Evolutionary conservation across 2,888 invertebrate genomes (phyloP).

Genomic region (Archips xylosteana): DNA sequence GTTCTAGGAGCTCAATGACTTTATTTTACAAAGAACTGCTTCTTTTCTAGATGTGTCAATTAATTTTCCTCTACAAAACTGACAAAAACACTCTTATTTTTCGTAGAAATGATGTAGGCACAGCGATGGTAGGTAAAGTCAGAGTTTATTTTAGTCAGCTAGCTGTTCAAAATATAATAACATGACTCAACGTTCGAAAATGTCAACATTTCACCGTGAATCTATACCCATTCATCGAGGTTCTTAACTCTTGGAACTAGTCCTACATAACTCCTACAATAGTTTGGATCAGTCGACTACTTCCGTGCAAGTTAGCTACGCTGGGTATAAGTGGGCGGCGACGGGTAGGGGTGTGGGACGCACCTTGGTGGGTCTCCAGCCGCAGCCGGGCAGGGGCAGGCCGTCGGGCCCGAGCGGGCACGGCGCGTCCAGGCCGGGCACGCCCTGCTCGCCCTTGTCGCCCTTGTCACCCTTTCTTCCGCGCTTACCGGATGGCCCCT

Average conservation of each 20-base stretch:
- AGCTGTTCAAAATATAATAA: background rate
- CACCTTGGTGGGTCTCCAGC: conserved; percentile 96
- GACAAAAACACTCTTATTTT: background rate
- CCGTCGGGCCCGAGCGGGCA: conserved; percentile 98
- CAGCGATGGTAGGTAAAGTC: background rate
- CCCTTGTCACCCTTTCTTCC: conserved; percentile 97
- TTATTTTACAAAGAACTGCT: background rate
- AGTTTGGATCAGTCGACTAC: background rate
- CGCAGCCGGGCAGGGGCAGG: conserved; percentile 97
- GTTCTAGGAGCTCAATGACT: background rate
- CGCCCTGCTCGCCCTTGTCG: conserved; percentile 97
- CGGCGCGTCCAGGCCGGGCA: conserved; percentile 99
- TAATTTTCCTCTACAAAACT: background rate
- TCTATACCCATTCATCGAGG: background rate
- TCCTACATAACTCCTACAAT: background rate
- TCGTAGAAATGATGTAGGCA: background rate
- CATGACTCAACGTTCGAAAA: background rate
- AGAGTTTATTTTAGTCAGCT: background rate
- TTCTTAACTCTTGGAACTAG: background rate
- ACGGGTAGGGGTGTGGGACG: background rate
- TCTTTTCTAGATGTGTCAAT: background rate
- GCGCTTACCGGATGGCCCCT: conserved; percentile 95
- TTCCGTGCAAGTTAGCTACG: background rate
- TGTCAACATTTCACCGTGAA: background rate
- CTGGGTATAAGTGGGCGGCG: too few relatives aligned